Conservation (phyloP, 1,140 invertebrate species). For the Diorhabda sublineata region DNA sequence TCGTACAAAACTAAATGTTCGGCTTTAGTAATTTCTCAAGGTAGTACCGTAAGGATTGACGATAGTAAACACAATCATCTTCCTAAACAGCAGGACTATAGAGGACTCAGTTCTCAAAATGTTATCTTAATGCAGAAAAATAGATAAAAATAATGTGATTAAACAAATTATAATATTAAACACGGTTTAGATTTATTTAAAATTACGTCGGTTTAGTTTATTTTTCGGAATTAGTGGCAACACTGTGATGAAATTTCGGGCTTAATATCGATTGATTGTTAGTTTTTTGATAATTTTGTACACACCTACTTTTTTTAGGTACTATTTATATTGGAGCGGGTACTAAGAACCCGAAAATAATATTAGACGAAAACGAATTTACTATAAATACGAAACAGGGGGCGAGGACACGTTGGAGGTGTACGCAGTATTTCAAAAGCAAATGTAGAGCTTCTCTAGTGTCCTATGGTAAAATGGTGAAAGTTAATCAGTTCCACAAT, state of each 20-base stretch:
- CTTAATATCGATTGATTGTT: neutral
- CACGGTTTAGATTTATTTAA: too few relatives aligned
- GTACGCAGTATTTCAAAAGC: conserved; percentile 27
- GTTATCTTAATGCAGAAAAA: too few relatives aligned
- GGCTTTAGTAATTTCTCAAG: too few relatives aligned
- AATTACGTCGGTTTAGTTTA: too few relatives aligned
- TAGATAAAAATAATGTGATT: too few relatives aligned
- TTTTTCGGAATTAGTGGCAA: too few relatives aligned
- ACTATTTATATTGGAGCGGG: conserved; percentile 28
- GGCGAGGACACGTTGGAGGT: conserved; percentile 30
- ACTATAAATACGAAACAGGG: conserved; percentile 24
- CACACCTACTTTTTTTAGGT: conserved; percentile 19
- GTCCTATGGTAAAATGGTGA: conserved; percentile 28
- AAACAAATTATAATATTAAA: too few relatives aligned
- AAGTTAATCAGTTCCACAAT: conserved; percentile 29
- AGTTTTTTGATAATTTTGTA: neutral
- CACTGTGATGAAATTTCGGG: neutral
- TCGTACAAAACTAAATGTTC: neutral
- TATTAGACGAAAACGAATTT: conserved; percentile 28
- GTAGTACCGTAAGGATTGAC: too few relatives aligned
- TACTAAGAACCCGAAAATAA: conserved; percentile 30
- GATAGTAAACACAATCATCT: too few relatives aligned
- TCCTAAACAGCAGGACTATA: too few relatives aligned
- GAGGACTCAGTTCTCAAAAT: too few relatives aligned
- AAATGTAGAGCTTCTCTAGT: conserved; percentile 30